phyloP scores from a whole-genome alignment of 2,888 invertebrate genomes.

The Acrobeloides nanus region DNA sequence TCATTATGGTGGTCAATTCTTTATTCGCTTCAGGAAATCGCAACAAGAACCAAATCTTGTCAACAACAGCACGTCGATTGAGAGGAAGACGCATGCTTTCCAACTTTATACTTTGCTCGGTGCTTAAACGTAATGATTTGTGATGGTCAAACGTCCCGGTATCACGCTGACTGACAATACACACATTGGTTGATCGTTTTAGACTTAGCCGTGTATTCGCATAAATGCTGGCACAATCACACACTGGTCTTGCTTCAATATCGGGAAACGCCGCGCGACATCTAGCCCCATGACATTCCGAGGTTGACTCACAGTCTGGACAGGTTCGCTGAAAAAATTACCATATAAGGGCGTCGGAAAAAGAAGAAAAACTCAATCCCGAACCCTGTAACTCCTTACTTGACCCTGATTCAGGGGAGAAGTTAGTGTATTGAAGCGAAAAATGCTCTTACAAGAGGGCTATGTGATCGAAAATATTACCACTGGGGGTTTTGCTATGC shows the following conservation, averaged over 20 bases:
- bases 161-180: too few relatives aligned
- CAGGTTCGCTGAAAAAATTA: not conserved
- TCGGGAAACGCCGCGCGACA: constrained; percentile 13
- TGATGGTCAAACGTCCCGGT: too few relatives aligned
- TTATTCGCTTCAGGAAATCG: constrained; percentile 16
- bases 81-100: constrained; percentile 2
- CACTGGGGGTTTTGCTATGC: too few relatives aligned
- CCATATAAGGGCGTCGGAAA: not conserved
- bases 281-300: constrained; percentile 9
- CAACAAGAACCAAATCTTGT: constrained; percentile 23
- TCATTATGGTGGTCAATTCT: constrained; percentile 11
- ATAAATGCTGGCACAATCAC: constrained; percentile 18
- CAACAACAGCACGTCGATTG: constrained; percentile 10
- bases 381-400: too few relatives aligned
- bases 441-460: too few relatives aligned
- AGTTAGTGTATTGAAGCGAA: too few relatives aligned
- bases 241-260: constrained; percentile 8
- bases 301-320: not conserved
- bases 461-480: too few relatives aligned
- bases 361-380: too few relatives aligned
- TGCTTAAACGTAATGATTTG: too few relatives aligned
- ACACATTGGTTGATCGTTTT: too few relatives aligned
- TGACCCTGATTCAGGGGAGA: too few relatives aligned
- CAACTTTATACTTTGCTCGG: not conserved
- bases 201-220: too few relatives aligned